Conservation (phyloP, 2,113 vertebrate species). For the Seriola quinqueradiata region DNA sequence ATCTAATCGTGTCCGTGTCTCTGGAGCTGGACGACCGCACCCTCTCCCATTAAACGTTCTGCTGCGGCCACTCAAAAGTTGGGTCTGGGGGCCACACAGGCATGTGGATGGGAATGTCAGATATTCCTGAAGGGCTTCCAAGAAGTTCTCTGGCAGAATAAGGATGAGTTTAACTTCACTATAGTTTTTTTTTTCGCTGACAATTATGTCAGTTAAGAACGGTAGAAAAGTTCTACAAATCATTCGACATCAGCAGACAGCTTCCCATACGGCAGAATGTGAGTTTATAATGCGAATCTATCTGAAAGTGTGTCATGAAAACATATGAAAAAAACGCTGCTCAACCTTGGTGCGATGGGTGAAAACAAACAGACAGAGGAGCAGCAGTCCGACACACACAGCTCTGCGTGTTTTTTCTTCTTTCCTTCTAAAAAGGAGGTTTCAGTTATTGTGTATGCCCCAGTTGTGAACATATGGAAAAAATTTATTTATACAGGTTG, state of each 20-base stretch:
- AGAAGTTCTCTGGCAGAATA: slow-evolving; percentile 4
- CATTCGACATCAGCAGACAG: slow-evolving; percentile 3
- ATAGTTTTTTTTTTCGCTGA: neutral
- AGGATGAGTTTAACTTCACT: neutral
- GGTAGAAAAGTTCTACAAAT: neutral
- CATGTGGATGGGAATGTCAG: neutral
- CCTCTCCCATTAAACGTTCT: slow-evolving; percentile 1
- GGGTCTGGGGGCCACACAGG: neutral
- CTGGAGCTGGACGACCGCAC: neutral
- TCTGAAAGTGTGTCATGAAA: slow-evolving; percentile 5
- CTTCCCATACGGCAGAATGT: neutral
- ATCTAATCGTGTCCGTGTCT: neutral
- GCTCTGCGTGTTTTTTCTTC: slow-evolving; percentile 26
- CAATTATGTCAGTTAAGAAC: neutral
- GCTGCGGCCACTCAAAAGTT: neutral
- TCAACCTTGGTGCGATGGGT: neutral
- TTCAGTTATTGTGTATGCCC: slow-evolving; percentile 60
- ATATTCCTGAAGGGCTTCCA: neutral
- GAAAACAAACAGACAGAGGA: slow-evolving; percentile 20
- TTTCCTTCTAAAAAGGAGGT: slow-evolving; percentile 40
- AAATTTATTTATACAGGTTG: slow-evolving; percentile 79
- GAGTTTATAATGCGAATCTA: neutral
- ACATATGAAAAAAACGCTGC: slow-evolving; percentile 18
- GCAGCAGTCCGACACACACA: slow-evolving; percentile 5
- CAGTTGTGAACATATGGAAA: slow-evolving; percentile 79